Evolutionary conservation across 1,140 invertebrate genomes (phyloP), one percentile per base, ranked within the genome.

Genomic region (Procambarus virginalis): DNA sequence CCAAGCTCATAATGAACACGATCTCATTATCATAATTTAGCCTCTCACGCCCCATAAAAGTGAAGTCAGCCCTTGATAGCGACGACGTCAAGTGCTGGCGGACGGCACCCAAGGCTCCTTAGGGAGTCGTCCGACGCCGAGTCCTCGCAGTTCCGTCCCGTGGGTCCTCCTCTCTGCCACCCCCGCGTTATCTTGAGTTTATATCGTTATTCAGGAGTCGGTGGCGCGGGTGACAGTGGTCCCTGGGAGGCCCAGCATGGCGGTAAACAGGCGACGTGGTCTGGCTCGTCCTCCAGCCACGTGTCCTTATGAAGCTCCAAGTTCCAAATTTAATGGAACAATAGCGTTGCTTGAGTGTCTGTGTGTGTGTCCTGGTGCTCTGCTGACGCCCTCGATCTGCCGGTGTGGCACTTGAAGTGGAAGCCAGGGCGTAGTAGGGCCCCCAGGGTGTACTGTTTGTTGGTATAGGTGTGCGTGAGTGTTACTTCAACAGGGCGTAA

Each of bases 381-480:
- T 58, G 6, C 1, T 58, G 12, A 4, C 12, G 34, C 34, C n/a
- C 34, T 34, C 34, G 34, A 34, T 34, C 34, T 34, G 34, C 34
- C 34, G 34, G 34, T 34, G 34, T 34, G 34, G 34, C 34, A 34
- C 34, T 34, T 34, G 34, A 34, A 34, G 34, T 49, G 34, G 45
- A 55, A 10, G 48, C 51, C 10, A 14, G 58, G 17, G 51, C 45
- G 34, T 34, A 70, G 34, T 51, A 75, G 81, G 64, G 68, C 70
- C 64, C n/a, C 14, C n/a, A 45, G 14, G 82, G 48, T 84, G 68
- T 73, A 20, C 14, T 75, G 82, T 84, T 84, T 84, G 82, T 84
- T 70, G 46, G 82, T 70, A 8, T 84, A 84, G 64, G 82, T 70
- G 82, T 34, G 68, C 22, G 68, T 84, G 82, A 84, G 60, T 73